Percentiles rank a stretch among this genome's conserved stretches.
Evolutionary conservation across 1,140 invertebrate genomes (phyloP).

Genomic region (Sipha flava): DNA sequence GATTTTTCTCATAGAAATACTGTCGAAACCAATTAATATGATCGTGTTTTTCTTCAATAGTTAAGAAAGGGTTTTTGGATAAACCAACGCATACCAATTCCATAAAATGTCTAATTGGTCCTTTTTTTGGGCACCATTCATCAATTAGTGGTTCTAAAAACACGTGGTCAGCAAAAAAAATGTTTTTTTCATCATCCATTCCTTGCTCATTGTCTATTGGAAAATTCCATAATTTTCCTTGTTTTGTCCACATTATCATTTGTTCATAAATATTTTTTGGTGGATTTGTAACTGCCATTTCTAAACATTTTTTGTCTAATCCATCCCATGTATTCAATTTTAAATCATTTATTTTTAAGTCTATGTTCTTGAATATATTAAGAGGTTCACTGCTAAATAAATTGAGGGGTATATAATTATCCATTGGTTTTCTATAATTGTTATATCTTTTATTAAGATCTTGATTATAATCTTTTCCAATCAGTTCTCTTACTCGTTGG

Average conservation of each 20-base stretch:
- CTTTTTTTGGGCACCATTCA: conserved; percentile 77
- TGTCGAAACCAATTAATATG: conserved; percentile 87
- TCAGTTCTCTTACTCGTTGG: not conserved
- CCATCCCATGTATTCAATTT: conserved; percentile 58
- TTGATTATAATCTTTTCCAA: not conserved
- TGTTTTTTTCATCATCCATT: conserved; percentile 65
- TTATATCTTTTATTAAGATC: conserved; percentile 12
- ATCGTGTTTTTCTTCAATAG: conserved; percentile 65
- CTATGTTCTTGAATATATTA: conserved; percentile 30
- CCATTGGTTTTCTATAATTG: not conserved
- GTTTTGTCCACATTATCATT: conserved; percentile 86
- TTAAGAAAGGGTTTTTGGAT: conserved; percentile 87
- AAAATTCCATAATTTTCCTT: conserved; percentile 93
- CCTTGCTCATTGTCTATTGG: conserved; percentile 97
- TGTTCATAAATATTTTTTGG: conserved; percentile 86
- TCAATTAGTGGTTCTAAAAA: conserved; percentile 80
- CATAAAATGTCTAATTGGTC: conserved; percentile 93
- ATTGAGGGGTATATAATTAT: conserved; percentile 17
- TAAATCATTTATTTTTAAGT: conserved; percentile 41
- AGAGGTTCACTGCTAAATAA: conserved; percentile 20
- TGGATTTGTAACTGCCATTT: conserved; percentile 54
- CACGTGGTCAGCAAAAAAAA: conserved; percentile 85
- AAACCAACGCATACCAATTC: conserved; percentile 88
- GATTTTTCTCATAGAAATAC: conserved; percentile 77
- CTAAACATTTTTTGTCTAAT: conserved; percentile 56